Percentiles rank a stretch among this genome's conserved stretches.
Conservation (phyloP, 37 sponge, comb jelly and placozoan species). For the Eunapius fragilis region DNA sequence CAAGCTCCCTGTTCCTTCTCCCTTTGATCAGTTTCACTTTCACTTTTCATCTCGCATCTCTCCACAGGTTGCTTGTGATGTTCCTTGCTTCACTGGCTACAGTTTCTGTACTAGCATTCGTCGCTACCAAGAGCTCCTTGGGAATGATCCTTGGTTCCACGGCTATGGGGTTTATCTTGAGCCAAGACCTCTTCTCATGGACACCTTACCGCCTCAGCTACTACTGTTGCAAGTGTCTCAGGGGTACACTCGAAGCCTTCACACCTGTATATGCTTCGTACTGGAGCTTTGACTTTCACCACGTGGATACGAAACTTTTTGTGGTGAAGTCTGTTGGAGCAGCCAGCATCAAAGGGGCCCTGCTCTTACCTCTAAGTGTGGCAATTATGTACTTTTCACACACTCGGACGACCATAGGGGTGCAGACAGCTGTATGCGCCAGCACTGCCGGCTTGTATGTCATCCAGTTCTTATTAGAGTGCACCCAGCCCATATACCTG, state of each 20-base stretch:
- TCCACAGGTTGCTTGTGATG: constrained; percentile 35
- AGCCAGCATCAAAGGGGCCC: not conserved
- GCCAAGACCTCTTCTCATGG: constrained; percentile 40
- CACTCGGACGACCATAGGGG: not conserved
- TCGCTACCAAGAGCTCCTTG: not conserved
- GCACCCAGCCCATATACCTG: constrained; percentile 25
- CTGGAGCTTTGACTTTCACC: not conserved
- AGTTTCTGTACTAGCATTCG: constrained; percentile 10
- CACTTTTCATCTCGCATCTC: not conserved
- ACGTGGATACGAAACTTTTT: not conserved
- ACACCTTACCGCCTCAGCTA: not conserved
- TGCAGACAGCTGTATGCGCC: not conserved
- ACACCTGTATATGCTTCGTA: constrained; percentile 7
- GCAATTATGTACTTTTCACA: constrained; percentile 31
- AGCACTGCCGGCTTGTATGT: not conserved
- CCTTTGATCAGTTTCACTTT: not conserved
- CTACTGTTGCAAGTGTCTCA: not conserved
- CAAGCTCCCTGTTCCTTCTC: no score
- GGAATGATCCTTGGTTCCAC: constrained; percentile 33
- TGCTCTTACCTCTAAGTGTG: constrained; percentile 19
- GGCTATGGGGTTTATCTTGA: constrained; percentile 54
- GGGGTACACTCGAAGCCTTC: not conserved
- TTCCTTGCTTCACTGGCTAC: constrained; percentile 21
- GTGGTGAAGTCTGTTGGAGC: not conserved
- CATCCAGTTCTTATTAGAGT: not conserved